Conservation (phyloP, 2,888 invertebrate species). For the Caenorhabditis imperialis region DNA sequence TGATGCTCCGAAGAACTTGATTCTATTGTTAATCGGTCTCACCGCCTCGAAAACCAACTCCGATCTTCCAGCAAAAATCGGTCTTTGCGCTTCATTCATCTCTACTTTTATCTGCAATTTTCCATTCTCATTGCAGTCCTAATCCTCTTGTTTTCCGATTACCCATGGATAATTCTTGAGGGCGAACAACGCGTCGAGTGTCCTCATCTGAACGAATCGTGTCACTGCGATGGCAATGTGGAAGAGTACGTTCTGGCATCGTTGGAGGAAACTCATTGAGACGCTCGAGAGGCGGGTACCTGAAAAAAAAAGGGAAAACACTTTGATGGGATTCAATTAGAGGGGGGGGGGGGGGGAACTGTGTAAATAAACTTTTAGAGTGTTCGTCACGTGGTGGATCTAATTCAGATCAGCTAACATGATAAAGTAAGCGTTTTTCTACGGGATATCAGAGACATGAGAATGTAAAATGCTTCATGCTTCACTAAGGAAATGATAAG, state of each 20-base stretch:
- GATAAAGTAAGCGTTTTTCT: too few relatives aligned
- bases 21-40: constrained; percentile 71
- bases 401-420: too few relatives aligned
- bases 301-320: constrained; percentile 26
- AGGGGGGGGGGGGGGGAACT: too few relatives aligned
- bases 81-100: constrained; percentile 65
- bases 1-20: constrained; percentile 73
- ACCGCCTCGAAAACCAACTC: constrained; percentile 71
- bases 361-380: too few relatives aligned
- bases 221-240: constrained; percentile 65
- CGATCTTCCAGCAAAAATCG: constrained; percentile 72
- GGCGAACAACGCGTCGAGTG: constrained; percentile 63
- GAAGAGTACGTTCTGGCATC: constrained; percentile 70
- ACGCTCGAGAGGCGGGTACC: constrained; percentile 65
- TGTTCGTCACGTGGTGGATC: too few relatives aligned
- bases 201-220: constrained; percentile 63
- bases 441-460: too few relatives aligned
- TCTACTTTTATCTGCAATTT: constrained; percentile 60
- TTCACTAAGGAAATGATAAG: too few relatives aligned
- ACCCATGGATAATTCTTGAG: constrained; percentile 60
- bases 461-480: too few relatives aligned
- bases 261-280: constrained; percentile 64
- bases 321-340: constrained; percentile 31
- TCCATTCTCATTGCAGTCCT: not conserved
- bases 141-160: not conserved